Base-by-base conservation (phyloP, 2,113 vertebrate genomes). In the Hucho hucho region DNA sequence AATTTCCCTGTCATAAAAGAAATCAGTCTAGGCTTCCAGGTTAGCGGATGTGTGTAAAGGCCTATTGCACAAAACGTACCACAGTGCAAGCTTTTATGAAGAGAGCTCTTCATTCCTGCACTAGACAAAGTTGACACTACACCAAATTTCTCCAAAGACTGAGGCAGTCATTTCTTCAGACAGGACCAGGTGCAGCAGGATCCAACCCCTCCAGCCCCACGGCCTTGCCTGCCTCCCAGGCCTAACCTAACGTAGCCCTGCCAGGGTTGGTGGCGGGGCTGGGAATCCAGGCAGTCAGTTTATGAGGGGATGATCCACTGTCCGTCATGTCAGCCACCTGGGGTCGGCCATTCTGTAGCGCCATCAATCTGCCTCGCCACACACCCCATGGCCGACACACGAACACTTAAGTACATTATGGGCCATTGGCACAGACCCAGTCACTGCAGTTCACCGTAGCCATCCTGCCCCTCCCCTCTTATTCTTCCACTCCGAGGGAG, bases 401-500 rank as follows among this genome's bases (percentile, higher is more conserved):
- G 3, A 43, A 87, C 80, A 74, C 75, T 85, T 84, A 43, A 88
- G 82, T 77, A 81, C 78, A 82, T 56, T 84, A 76, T 66, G 70
- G 77, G 81, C 83, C 86, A 87, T 78, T 83, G 84, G 73, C 83
- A 90, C 70, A 78, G 73, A 43, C 37, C 37, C 7, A 49, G 65
- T 81, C 70, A 69, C 73, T 73, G 79, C 76, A 69, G 71, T 73
- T 78, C 37, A 43, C 37, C 2, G 37, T 75, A 81, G 76, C 79
- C 80, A 73, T 14, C 6, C 63, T 86, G 85, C 83, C 87, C 85
- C 85, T 86, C 90, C 87, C 83, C 81, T 87, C 86, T 89, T 89
- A 90, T 91, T 92, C 89, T 91, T 90, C 86, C 81, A 92, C 88
- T 89, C 86, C 79, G 74, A 92, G 88, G 90, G 90, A 93, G 87